Percentiles rank a stretch among this genome's conserved stretches.
phyloP scores from a whole-genome alignment of 2,797 vertebrate species.

The Tapera naevia region DNA sequence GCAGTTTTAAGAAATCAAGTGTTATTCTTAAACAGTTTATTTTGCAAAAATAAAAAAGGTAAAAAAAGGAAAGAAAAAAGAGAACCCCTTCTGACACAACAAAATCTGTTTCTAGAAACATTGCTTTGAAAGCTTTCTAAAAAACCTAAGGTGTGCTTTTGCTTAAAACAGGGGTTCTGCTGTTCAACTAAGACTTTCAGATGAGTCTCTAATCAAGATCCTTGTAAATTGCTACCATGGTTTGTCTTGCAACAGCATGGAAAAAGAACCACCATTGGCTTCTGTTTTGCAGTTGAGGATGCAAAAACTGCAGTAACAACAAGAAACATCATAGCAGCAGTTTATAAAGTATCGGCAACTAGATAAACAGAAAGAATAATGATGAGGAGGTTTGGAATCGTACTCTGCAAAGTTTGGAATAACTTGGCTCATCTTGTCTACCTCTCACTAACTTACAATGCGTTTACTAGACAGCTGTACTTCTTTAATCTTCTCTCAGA shows the following conservation, averaged over 20 bases:
- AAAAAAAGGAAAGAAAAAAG: not conserved
- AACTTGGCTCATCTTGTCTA: not conserved
- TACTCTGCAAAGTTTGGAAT: not conserved
- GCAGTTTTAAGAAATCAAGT: conserved; percentile 18
- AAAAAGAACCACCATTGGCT: not conserved
- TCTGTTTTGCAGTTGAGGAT: not conserved
- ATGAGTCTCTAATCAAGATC: not conserved
- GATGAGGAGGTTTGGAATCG: not conserved
- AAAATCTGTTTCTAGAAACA: not conserved
- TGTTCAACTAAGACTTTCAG: not conserved
- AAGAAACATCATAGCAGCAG: not conserved
- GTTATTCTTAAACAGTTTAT: not conserved
- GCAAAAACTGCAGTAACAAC: not conserved
- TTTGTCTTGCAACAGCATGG: not conserved
- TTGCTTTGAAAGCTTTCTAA: not conserved
- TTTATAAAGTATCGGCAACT: not conserved
- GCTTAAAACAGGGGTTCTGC: not conserved
- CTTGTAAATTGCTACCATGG: not conserved
- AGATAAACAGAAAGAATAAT: not conserved
- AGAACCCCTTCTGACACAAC: not conserved
- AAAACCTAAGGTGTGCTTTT: not conserved
- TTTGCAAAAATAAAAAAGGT: not conserved
- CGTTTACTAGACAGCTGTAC: not conserved
- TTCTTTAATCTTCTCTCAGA: not conserved
- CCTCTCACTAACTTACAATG: not conserved